Conservation (phyloP, 1,140 invertebrate species). For the Sitophilus oryzae region DNA sequence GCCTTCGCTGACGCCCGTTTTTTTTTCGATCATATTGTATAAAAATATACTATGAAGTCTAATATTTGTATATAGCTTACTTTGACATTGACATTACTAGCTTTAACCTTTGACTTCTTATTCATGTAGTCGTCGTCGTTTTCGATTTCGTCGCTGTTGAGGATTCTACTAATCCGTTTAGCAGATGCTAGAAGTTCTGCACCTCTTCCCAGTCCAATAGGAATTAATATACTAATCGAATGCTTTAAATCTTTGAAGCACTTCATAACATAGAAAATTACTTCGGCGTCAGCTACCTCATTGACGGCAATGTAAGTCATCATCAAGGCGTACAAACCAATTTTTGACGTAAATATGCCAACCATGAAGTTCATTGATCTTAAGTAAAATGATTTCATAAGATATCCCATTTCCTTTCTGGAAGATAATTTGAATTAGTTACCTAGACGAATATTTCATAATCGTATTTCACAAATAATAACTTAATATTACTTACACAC, state of each 20-base stretch:
- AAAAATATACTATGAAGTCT: too few relatives aligned
- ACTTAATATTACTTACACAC: slow-evolving; percentile 22
- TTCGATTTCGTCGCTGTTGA: slow-evolving; percentile 28
- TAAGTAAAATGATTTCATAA: slow-evolving; percentile 13
- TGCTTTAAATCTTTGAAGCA: slow-evolving; percentile 17
- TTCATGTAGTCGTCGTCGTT: slow-evolving; percentile 2
- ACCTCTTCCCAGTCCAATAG: slow-evolving; percentile 47
- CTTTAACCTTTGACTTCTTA: slow-evolving; percentile 14
- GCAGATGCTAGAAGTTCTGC: slow-evolving; percentile 44
- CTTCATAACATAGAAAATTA: slow-evolving; percentile 27
- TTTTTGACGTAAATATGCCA: slow-evolving; percentile 18
- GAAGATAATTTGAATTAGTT: slow-evolving; percentile 12
- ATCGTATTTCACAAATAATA: too few relatives aligned
- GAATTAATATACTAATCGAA: slow-evolving; percentile 17
- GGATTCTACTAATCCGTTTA: slow-evolving; percentile 29
- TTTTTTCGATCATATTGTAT: too few relatives aligned
- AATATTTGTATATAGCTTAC: too few relatives aligned
- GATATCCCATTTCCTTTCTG: slow-evolving; percentile 25
- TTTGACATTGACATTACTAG: slow-evolving; percentile 14
- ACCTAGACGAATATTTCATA: too few relatives aligned
- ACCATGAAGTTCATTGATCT: slow-evolving; percentile 13
- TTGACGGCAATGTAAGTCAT: slow-evolving; percentile 23
- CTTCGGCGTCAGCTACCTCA: slow-evolving; percentile 18
- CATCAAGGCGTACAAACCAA: slow-evolving; percentile 23
- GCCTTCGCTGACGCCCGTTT: too few relatives aligned